Base-by-base conservation (phyloP, 2,113 vertebrate genomes). In the Calyptommatus sinebrachiatus region DNA sequence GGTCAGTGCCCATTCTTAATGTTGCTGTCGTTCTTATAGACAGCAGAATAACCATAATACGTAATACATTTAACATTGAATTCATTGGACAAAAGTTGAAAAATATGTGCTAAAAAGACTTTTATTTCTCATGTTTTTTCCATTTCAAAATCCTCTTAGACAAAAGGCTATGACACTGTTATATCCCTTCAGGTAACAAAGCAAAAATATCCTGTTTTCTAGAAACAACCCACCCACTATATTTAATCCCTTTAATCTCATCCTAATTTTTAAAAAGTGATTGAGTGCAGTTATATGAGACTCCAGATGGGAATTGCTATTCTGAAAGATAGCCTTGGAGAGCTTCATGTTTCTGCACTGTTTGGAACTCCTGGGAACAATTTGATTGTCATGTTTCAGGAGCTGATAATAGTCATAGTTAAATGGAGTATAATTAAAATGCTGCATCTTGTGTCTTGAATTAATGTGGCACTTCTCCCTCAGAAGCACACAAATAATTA, bases 401-500 rank as follows among this genome's bases (percentile, higher is more conserved):
- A 83, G 9, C 70, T 26, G 22, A 6, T 53, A 85, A 79, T 71
- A 83, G 3, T 46, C 71, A 81, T 74, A 78, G 22, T 53, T 81
- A 71, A 87, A 78, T 29, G 35, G 76, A 48, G 75, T 63, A 62
- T 66, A 73, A 68, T 57, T 71, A 83, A 82, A 73, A 31, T 16
- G n/a, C 60, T 73, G 2, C 48, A 7, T 35, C 60, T 85, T 80
- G 21, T 66, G 66, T 65, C 76, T 81, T 81, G 79, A 81, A 81
- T 81, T 81, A 81, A 81, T 81, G 72, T 73, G 57, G 67, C 66
- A 60, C 46, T 83, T 68, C 81, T 29, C 57, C 81, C 83, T 80
- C 81, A 73, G 18, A 76, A 76, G 67, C 53, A 18, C 10, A 73
- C 63, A 83, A 66, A 1, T 46, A 29, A 21, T 83, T 83, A 75